These are phyloP conservation scores for Phaetusa simplex DNA, from an alignment of 2,113 vertebrate genomes.

Conservation along the genomic window DNA sequence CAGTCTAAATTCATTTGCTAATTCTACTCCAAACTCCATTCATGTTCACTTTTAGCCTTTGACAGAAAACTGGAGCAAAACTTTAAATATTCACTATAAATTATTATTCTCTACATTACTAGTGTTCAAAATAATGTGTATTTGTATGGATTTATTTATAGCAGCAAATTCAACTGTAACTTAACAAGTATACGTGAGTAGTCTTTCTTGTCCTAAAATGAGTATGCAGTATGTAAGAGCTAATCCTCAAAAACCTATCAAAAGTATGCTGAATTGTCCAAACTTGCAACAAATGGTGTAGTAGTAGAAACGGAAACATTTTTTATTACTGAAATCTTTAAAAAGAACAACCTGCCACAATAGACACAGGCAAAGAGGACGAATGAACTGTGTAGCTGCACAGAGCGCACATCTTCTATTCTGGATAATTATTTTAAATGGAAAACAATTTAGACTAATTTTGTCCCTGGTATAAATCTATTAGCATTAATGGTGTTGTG, in stretches of 20 bases:
- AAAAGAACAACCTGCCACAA: background rate
- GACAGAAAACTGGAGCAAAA: background rate
- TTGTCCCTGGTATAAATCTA: background rate
- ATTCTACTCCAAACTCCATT: background rate
- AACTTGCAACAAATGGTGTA: background rate
- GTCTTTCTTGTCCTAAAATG: background rate
- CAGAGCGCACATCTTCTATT: background rate
- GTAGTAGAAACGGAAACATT: background rate
- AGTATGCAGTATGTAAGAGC: background rate
- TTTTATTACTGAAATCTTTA: background rate
- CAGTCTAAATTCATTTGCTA: background rate
- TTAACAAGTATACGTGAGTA: background rate
- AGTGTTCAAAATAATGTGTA: background rate
- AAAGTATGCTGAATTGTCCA: background rate
- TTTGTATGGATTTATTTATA: slow-evolving; percentile 6
- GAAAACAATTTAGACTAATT: slow-evolving; percentile 7
- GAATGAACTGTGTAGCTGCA: background rate
- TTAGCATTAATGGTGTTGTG: background rate
- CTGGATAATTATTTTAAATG: background rate
- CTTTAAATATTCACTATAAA: background rate
- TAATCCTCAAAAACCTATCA: background rate
- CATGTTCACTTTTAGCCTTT: background rate
- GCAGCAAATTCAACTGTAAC: background rate
- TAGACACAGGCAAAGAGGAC: background rate
- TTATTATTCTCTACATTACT: background rate